Base-by-base conservation (phyloP, 2,797 vertebrate species). In the Acrossocheilus wenchowensis region DNA sequence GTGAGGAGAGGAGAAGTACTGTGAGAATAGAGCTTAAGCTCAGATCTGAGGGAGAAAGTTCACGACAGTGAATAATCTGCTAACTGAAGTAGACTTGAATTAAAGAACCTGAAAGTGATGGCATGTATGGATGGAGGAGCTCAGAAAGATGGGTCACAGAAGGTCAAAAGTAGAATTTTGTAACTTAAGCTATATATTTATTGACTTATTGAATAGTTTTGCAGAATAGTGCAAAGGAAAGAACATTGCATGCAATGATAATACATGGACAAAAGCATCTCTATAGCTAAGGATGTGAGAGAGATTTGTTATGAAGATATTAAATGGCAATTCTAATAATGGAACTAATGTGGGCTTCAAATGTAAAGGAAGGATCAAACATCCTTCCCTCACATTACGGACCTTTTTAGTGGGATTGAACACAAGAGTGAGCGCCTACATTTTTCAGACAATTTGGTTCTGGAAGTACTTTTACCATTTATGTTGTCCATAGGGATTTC, bases 31-130 rank as follows among this genome's bases (percentile, higher is more conserved):
- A 81, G 17, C 19, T 34, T 66, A 81, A 69, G 12, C 64, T 69
- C 64, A 52, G 79, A 68, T 81, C 78, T 68, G 43, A 81, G 23
- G 43, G 43, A 30, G 19, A 66, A 68, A 81, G 78, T 64, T 68
- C n/a, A 79, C 26, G 52, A 43, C 77, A 17, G 36, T 79, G 78
- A 45, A 30, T 64, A 78, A 78, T 57, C 50, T 78, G 23, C 50
- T 57, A 39, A 39, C 50, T 54, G 15, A 62, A 30, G 23, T 26
- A 78, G 54, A 30, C 15, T 8, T 64, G 78, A 62, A 79, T 30
- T 19, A 62, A 62, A 43, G 39, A 8, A 79, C 39, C 54, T 45
- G 15, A 30, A 9, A 45, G 4, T 43, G 11, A 36, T 15, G 36
- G 36, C 36, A 39, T 60, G 9, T 6, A 78, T 62, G 36, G 77